These are phyloP conservation scores for Botrylloides violaceus DNA, from an alignment of 23 tunicate genomes.

Conservation along the genomic window DNA sequence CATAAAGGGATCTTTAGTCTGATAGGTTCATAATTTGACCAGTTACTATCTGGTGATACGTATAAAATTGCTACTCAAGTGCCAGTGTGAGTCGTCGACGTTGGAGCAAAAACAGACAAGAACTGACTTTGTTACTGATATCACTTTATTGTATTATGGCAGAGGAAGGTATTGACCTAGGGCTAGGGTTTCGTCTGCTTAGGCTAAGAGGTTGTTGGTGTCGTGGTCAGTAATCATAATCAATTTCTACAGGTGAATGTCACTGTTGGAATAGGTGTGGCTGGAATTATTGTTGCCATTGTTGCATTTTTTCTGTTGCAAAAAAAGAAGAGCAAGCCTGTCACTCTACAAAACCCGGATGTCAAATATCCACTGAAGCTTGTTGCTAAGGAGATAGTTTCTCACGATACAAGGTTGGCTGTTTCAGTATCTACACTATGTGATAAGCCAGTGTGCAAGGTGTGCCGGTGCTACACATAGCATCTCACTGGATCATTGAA, in stretches of 20 bases:
- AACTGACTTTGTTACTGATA: no score
- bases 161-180: no score
- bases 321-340: conserved; percentile 10
- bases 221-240: no score
- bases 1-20: no score
- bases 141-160: no score
- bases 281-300: conserved; percentile 25
- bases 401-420: conserved; percentile 56
- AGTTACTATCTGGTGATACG: no score
- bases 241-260: conserved; percentile 17
- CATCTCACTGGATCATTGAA: neutral
- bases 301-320: conserved; percentile 23
- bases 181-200: no score
- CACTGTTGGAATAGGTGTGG: conserved; percentile 19
- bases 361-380: conserved; percentile 51
- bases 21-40: no score
- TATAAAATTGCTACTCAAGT: no score
- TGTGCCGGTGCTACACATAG: neutral
- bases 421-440: neutral
- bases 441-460: neutral
- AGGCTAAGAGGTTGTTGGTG: no score
- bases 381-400: conserved; percentile 34
- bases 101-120: no score
- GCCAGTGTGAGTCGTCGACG: no score
- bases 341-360: conserved; percentile 50